A percentile compares a stretch with the other conserved stretches of the same genome.
phyloP scores from a whole-genome alignment of 2,797 vertebrate genomes.

The Chlorospingus flavigularis region DNA sequence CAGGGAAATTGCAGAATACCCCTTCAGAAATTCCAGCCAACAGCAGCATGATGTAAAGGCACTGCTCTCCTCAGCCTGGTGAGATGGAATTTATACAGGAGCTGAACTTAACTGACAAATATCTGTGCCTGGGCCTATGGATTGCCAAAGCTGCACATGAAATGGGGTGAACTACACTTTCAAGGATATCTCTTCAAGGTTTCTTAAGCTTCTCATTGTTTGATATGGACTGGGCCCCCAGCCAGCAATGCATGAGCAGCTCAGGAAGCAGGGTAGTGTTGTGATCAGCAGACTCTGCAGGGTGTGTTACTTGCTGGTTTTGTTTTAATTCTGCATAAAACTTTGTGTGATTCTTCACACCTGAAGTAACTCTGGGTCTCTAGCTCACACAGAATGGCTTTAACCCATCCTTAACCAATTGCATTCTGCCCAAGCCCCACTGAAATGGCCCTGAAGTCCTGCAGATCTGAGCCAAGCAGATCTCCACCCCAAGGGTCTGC shows the following conservation, averaged over 20 bases:
- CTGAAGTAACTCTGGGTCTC: neutral
- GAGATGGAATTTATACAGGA: neutral
- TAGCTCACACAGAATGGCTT: neutral
- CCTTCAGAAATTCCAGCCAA: neutral
- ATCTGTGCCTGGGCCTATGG: neutral
- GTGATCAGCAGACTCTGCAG: neutral
- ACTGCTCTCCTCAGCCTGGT: neutral
- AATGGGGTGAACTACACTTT: neutral
- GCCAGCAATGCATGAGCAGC: neutral
- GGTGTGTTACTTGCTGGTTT: neutral
- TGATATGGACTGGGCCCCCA: neutral
- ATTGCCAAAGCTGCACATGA: neutral
- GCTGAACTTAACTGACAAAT: neutral
- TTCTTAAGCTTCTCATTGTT: neutral
- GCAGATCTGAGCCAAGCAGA: neutral
- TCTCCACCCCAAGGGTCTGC: neutral
- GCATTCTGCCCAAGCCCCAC: neutral
- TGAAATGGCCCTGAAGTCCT: neutral
- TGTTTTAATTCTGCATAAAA: neutral
- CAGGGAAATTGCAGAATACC: neutral
- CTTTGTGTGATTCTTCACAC: neutral
- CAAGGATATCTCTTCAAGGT: neutral
- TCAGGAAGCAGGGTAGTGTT: neutral
- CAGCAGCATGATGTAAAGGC: accelerated
- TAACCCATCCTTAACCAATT: neutral